Evolutionary conservation across 2,888 invertebrate species (phyloP), one percentile per base, ranked within the genome.

Genomic region (Drosophila lutescens): DNA sequence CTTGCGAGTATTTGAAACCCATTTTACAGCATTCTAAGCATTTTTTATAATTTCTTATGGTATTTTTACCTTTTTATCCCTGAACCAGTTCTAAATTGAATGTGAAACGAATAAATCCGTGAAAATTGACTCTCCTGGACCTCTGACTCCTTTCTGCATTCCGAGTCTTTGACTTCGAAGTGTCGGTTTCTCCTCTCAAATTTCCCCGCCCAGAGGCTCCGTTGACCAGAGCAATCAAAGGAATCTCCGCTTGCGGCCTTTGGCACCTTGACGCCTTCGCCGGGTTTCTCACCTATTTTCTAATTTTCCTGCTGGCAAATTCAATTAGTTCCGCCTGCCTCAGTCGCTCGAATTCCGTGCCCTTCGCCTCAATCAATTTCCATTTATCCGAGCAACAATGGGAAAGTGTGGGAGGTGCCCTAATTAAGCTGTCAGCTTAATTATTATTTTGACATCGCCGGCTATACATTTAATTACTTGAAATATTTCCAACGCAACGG

Each of bases 371-470:
- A 73, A 81, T 83, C 79, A 81, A 71, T 73, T 77, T 70, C 44
- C 69, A 79, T 77, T 80, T 77, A 65, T 43, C 47, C 20, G 38
- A 32, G 47, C 40, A 44, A 58, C 44, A 65, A 30, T 38, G 9
- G 43, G 6, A 23, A 32, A 38, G 53, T 23, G 30, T 30, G 10
- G 61, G 44, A 51, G 4, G 54, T 40, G 47, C 62, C 70, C 77
- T 82, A 79, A 82, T 83, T 83, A 82, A 77, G 72, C 79, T 82
- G 80, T 84, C 79, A 77, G 77, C 80, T 79, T 82, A 84, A 83
- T 84, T 81, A 82, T 83, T 82, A 79, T 82, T 84, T 82, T 67
- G 76, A 77, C 79, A 84, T 74, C 74, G 79, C 77, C 62, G 69
- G 74, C 72, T 71, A 55, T 56, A 73, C 79, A 84, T 79, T 84